A percentile compares a stretch with the other conserved stretches of the same genome.
Evolutionary conservation across 2,888 invertebrate species (phyloP).

Genomic region (Rhagium mordax): DNA sequence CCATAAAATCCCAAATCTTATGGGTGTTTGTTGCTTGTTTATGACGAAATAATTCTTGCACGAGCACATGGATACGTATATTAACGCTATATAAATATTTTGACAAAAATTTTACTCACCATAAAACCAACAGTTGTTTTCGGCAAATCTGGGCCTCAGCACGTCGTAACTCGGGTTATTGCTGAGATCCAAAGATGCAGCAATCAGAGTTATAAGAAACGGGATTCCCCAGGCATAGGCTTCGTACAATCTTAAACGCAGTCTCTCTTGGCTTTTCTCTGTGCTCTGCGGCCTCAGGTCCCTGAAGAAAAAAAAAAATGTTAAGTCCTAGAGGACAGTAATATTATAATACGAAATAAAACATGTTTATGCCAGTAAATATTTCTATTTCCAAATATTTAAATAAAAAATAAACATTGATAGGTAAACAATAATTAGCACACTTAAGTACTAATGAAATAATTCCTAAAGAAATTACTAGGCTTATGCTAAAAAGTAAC

Average conservation of each 20-base stretch:
- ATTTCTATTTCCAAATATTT: no score
- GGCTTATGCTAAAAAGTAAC: no score
- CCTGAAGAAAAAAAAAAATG: constrained; percentile 70
- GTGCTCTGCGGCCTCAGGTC: constrained; percentile 88
- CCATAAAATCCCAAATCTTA: neutral
- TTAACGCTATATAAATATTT: neutral
- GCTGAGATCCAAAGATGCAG: constrained; percentile 81
- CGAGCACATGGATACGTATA: neutral
- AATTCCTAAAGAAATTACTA: no score
- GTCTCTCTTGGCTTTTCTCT: constrained; percentile 88
- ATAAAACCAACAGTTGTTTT: constrained; percentile 87
- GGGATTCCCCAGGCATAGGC: constrained; percentile 92
- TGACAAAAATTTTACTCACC: constrained; percentile 71
- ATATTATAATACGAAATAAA: no score
- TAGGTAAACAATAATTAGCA: no score
- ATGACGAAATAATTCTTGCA: neutral
- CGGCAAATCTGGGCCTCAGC: constrained; percentile 85
- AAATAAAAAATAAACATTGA: no score
- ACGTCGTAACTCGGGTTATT: constrained; percentile 72
- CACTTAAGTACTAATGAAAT: no score
- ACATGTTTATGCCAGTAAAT: no score
- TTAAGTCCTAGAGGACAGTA: no score
- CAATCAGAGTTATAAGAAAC: constrained; percentile 82
- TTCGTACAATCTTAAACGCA: constrained; percentile 73
- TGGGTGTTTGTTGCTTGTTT: neutral